Evolutionary conservation across 2,888 invertebrate species (phyloP), one percentile per base, ranked within the genome.

Genomic region (Entomobrya multifasciata): DNA sequence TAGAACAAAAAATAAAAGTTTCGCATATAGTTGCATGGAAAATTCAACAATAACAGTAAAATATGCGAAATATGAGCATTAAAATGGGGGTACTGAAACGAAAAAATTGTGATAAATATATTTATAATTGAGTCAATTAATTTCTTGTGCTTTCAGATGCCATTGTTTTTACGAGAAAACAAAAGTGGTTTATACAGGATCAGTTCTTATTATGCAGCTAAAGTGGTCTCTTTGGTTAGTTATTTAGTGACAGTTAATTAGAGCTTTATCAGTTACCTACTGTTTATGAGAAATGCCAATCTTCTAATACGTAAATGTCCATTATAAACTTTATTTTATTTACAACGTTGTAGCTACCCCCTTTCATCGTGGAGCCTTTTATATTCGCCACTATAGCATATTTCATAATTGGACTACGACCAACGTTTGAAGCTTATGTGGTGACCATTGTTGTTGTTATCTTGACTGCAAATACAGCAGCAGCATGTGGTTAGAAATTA

Each of bases 391-490:
- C 95, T 65, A 95, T 98, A 91, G 95, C 96, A 83, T 98, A 98
- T 93, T 97, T 96, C 95, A 94, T 98, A 91, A 95, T 96, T 6
- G 97, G 97, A n/a, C 93, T 97, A 10, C 93, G 95, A 72, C 92
- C 94, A 72, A 95, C 95, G 0, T 88, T 94, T 13, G 95, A 95
- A 92, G 95, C 96, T 10, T 96, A 96, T 92, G 92, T 94, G 1
- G 94, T 95, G 91, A 96, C 96, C 0, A 93, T 95, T 36, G 92
- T 95, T 87, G 93, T 95, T 22, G 93, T 95, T n/a, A 94, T 95
- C 88, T 92, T 97, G 90, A 96, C 97, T 65, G 95, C 97, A 93
- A 97, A 97, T 92, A 96, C 96, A 6, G 95, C 97, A n/a, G 95
- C 96, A 52, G 96, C 97, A 41, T 97, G 97, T 92, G 97, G 97